Evolutionary conservation across 1,140 invertebrate genomes (phyloP), one percentile per base, ranked within the genome.

Genomic region (Choristoneura fumiferana): DNA sequence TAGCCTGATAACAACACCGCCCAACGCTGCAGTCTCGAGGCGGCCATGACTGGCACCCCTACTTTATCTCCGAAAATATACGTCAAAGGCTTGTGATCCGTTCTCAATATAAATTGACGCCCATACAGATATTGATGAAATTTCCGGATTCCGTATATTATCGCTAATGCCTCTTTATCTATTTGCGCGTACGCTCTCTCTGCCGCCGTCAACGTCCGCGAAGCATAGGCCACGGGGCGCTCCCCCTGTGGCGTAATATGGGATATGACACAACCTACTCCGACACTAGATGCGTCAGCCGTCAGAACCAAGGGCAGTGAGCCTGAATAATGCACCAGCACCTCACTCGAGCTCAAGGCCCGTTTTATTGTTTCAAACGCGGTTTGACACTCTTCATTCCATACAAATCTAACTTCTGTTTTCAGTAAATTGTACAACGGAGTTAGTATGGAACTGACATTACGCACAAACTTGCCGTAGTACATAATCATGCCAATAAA

Each of bases 81-180:
- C 3, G 77, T 57, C 6, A 92, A 62, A 4, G 90, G 90, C 57
- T 89, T 78, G 60, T 91, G 89, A 58, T 92, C 91, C 0, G 88
- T 91, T 37, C 73, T 59, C 10, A 92, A 60, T 6, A 69, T 72
- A 76, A 92, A 92, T 22, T 78, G 29, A 13, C 78, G 61, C 22
- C 92, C 91, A 66, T 76, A 87, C 1, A 93, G 45, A 65, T 90
- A 93, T 35, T 90, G 65, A 34, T 91, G 78, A 71, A 92, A 93
- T 68, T 90, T 89, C 57, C 84, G 81, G 3, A 93, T 78, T 4
- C 82, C 84, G 68, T 76, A 92, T 0, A 92, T 59, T 8, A 93
- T 84, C 1, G 85, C 81, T 10, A 91, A 64, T 6, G 86, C 89
- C 76, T 93, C 91, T 65, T 86, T 91, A 34, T 93, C 90, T 29